Percentiles rank a stretch among this genome's conserved stretches.
Evolutionary conservation across 2,113 vertebrate genomes (phyloP).

Genomic region (Tursiops truncatus): DNA sequence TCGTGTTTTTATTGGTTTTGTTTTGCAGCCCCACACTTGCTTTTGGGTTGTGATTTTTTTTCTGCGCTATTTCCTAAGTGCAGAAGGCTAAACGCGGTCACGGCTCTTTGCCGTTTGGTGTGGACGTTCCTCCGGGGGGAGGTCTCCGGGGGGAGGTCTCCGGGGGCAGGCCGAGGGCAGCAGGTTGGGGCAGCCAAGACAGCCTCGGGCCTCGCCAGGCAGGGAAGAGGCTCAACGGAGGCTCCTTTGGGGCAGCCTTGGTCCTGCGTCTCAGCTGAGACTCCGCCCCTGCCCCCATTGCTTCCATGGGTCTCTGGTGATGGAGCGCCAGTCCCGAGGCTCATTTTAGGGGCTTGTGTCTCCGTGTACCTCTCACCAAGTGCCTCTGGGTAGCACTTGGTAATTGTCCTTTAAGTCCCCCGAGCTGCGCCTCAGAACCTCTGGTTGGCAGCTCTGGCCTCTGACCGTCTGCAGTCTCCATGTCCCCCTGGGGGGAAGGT

Average conservation of each 20-base stretch:
- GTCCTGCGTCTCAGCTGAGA: not conserved
- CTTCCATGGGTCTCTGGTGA: not conserved
- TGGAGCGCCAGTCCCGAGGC: not conserved
- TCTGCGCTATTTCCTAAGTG: not conserved
- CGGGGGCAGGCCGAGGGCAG: not conserved
- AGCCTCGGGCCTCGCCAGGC: too few species aligned
- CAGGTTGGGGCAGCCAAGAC: not conserved
- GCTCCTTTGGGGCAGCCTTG: not conserved
- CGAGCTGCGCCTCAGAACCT: not conserved
- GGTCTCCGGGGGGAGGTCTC: not conserved
- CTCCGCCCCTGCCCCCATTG: not conserved
- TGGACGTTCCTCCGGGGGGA: fast-evolving
- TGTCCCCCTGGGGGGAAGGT: not conserved
- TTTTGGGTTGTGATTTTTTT: not conserved
- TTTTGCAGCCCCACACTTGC: not conserved
- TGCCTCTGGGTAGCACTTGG: not conserved
- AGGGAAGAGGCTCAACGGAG: not conserved
- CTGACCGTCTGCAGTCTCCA: not conserved
- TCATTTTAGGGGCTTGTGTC: not conserved
- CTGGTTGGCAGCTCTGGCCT: not conserved
- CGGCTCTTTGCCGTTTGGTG: not conserved
- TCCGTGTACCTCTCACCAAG: not conserved
- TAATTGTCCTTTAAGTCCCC: not conserved
- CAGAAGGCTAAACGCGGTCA: not conserved
- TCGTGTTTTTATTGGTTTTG: not conserved